Conservation (phyloP, 2,113 vertebrate genomes). For the Dasyornis broadbenti region DNA sequence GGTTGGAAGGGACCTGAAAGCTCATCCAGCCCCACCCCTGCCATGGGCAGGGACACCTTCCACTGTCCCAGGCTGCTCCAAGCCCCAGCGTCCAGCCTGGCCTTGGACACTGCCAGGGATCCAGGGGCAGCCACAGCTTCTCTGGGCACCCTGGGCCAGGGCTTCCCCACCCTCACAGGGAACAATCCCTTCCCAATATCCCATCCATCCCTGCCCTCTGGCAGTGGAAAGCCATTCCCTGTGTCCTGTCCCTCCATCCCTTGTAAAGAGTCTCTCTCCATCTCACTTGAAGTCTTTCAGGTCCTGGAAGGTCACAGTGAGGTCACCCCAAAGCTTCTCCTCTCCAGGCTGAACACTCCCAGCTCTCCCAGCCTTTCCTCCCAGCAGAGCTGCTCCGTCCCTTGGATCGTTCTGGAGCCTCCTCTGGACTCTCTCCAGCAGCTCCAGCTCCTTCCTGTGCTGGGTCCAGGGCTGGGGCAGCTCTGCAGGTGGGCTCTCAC, state of each 20-base stretch:
- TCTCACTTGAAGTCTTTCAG: accelerated
- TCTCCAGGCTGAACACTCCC: background rate
- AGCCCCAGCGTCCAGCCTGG: no score
- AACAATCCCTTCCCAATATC: background rate
- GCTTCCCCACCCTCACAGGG: background rate
- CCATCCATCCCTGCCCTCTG: background rate
- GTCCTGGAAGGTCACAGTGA: accelerated
- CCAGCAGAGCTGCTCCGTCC: background rate
- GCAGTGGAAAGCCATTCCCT: background rate
- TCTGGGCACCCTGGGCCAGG: background rate
- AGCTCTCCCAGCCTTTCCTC: background rate
- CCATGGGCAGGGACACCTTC: no score
- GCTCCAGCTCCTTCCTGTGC: background rate
- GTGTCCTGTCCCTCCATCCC: no score
- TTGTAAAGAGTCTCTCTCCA: accelerated
- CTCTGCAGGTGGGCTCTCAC: background rate
- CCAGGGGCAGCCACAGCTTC: background rate
- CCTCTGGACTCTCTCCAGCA: background rate
- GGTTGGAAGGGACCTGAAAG: no score
- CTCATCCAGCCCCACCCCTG: no score
- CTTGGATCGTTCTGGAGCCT: background rate
- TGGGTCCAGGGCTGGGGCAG: background rate
- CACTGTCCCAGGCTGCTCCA: no score
- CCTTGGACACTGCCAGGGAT: no score
- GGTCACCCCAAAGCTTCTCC: background rate